Conservation (phyloP, 2,113 vertebrate genomes). For the Mustelus asterias region DNA sequence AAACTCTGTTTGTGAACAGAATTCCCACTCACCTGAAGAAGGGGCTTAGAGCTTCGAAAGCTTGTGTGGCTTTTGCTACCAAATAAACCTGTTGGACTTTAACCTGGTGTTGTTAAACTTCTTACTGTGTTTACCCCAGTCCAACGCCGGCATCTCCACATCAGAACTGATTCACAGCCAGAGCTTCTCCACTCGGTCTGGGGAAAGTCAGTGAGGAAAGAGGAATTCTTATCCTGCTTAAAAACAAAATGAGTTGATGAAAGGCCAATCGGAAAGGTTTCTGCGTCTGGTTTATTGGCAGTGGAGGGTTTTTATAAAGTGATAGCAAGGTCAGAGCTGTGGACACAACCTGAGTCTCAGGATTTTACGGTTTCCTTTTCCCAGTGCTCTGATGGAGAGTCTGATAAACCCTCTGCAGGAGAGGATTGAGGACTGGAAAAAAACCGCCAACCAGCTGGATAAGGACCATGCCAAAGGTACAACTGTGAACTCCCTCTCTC, state of each 20-base stretch:
- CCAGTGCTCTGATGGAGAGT: constrained; percentile 82
- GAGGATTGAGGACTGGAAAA: constrained; percentile 95
- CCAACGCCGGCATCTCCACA: too few species aligned
- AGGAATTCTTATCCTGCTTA: neutral
- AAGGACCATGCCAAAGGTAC: constrained; percentile 92
- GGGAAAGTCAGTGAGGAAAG: neutral
- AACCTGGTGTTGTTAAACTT: too few species aligned
- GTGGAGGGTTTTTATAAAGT: neutral
- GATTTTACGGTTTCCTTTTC: neutral
- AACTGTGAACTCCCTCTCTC: neutral
- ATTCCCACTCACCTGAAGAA: too few species aligned
- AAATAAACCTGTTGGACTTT: too few species aligned
- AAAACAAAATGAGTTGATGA: neutral
- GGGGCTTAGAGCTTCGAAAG: too few species aligned
- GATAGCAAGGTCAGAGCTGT: neutral
- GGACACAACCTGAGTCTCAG: neutral
- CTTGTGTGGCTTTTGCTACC: too few species aligned
- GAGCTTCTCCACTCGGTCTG: neutral
- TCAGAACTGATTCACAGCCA: neutral
- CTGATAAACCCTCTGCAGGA: constrained; percentile 94
- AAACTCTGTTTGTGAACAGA: too few species aligned
- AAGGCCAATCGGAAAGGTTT: neutral
- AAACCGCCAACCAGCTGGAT: constrained; percentile 81
- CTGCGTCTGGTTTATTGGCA: too few species aligned
- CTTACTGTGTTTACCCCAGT: too few species aligned